These are phyloP conservation scores for Eurytoma adleriae DNA, from an alignment of 2,888 invertebrate species.

Conservation along the genomic window DNA sequence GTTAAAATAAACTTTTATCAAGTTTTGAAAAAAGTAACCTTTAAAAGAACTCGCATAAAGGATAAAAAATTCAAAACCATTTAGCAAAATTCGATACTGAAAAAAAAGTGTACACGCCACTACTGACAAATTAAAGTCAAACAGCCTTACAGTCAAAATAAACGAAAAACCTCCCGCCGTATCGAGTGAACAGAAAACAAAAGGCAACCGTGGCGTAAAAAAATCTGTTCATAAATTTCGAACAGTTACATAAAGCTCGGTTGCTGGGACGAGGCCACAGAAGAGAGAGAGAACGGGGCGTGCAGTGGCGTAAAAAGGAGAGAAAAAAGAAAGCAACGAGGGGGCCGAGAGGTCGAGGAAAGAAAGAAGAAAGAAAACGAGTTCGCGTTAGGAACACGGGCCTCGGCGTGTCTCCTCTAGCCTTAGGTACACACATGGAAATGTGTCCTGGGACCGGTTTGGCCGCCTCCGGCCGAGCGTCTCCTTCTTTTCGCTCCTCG, in stretches of 20 bases:
- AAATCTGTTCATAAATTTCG: conserved; percentile 39
- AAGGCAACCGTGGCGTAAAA: not conserved
- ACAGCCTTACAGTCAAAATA: not conserved
- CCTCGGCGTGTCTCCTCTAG: conserved; percentile 11
- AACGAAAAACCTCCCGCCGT: conserved; percentile 9
- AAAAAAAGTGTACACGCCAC: too few relatives aligned
- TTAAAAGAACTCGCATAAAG: too few relatives aligned
- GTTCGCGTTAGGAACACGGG: conserved; percentile 38
- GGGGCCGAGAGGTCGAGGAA: not conserved
- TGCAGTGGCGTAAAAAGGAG: conserved; percentile 17
- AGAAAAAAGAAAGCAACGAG: not conserved
- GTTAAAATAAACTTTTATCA: too few relatives aligned
- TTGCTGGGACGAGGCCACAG: not conserved
- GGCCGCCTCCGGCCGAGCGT: conserved; percentile 19
- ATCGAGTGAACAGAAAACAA: conserved; percentile 6
- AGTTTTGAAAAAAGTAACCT: too few relatives aligned
- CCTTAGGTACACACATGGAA: conserved; percentile 51
- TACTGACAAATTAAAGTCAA: too few relatives aligned
- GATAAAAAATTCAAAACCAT: too few relatives aligned
- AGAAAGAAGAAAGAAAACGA: conserved; percentile 35
- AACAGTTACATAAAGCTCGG: conserved; percentile 49
- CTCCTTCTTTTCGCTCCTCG: not conserved
- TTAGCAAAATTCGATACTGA: too few relatives aligned
- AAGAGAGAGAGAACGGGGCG: not conserved
- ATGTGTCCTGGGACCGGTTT: conserved; percentile 57